Percentiles rank a stretch among this genome's conserved stretches.
phyloP scores from a whole-genome alignment of 2,888 invertebrate genomes.

The Sphaerophoria rueppellii region DNA sequence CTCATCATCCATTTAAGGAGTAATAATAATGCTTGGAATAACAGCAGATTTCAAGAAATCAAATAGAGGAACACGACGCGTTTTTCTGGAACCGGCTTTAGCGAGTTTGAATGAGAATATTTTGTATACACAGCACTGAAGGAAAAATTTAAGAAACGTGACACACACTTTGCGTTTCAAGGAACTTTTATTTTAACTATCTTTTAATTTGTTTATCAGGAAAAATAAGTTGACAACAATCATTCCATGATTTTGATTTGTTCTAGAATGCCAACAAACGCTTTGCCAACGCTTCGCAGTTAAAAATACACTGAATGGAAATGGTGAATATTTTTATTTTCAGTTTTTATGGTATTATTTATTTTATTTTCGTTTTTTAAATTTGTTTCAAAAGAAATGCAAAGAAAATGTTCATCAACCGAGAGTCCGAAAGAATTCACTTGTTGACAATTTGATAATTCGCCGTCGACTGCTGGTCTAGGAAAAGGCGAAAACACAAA shows the following conservation, averaged over 20 bases:
- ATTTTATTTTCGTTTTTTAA: conserved; percentile 9
- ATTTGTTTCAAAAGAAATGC: neutral
- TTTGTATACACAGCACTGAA: conserved; percentile 14
- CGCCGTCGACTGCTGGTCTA: conserved; percentile 66
- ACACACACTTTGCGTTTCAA: conserved; percentile 38
- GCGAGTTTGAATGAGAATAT: neutral
- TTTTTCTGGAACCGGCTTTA: conserved; percentile 18
- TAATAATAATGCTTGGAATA: conserved; percentile 32
- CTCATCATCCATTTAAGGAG: conserved; percentile 91
- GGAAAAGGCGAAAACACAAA: conserved; percentile 52
- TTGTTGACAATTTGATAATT: conserved; percentile 71
- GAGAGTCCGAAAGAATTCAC: conserved; percentile 25
- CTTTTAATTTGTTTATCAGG: conserved; percentile 4
- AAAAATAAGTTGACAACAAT: neutral
- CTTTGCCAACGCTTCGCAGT: too few relatives aligned
- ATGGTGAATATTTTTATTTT: conserved; percentile 15
- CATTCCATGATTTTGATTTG: neutral
- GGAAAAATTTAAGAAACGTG: neutral
- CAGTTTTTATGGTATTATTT: neutral
- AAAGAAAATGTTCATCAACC: neutral
- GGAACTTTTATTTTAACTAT: conserved; percentile 19
- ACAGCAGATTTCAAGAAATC: neutral
- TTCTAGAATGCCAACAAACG: neutral
- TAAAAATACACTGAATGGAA: neutral
- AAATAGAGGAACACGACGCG: neutral